phyloP scores from a whole-genome alignment of 2,113 vertebrate genomes.

The Hippocampus barbouri region DNA sequence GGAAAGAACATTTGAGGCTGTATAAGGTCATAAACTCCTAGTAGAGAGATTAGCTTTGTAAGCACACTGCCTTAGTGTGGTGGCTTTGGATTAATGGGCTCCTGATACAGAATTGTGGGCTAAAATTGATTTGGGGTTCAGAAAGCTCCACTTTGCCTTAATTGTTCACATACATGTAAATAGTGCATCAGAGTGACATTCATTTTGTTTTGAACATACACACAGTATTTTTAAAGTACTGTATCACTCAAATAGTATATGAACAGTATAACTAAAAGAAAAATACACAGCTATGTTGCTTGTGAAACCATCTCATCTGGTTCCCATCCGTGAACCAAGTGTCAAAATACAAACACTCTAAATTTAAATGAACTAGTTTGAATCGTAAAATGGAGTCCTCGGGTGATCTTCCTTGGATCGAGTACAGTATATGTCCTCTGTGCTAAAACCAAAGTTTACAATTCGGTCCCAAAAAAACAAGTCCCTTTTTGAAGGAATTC shows the following conservation, averaged over 20 bases:
- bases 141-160: slow-evolving; percentile 13
- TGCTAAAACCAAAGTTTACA: neutral
- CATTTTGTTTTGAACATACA: neutral
- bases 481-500: neutral
- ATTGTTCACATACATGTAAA: neutral
- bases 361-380: neutral
- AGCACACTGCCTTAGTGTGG: slow-evolving; percentile 26
- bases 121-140: slow-evolving; percentile 43
- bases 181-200: neutral
- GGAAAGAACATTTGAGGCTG: slow-evolving; percentile 19
- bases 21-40: slow-evolving; percentile 34
- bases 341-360: neutral
- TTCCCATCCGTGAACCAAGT: neutral
- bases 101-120: slow-evolving; percentile 36
- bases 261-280: neutral
- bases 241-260: too few species aligned
- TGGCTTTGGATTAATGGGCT: slow-evolving; percentile 34
- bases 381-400: neutral
- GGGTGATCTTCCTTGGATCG: neutral
- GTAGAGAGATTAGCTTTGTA: slow-evolving; percentile 34
- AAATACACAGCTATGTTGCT: neutral
- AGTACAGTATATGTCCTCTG: neutral
- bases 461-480: neutral
- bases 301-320: too few species aligned
- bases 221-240: too few species aligned